Evolutionary conservation across 2,888 invertebrate genomes (phyloP).

Genomic region (Parapristionchus giblindavisi): DNA sequence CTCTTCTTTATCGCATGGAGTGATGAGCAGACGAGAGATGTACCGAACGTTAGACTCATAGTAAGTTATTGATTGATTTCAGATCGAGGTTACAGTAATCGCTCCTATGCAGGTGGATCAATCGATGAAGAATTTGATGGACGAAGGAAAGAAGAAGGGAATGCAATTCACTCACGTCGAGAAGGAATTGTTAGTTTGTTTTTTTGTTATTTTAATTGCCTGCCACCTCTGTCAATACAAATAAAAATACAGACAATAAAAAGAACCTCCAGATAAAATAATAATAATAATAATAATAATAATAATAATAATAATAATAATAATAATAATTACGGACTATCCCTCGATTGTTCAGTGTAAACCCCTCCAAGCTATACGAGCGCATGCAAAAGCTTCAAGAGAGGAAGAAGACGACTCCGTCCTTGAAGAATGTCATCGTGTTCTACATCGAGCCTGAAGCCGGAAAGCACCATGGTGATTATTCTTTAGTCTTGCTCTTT

Average conservation of each 20-base stretch:
- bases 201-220: no score
- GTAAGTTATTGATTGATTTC: no score
- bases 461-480: conserved; percentile 21
- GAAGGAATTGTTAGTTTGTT: background rate
- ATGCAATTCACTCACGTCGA: background rate
- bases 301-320: no score
- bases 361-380: conserved; percentile 10
- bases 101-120: background rate
- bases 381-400: background rate
- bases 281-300: no score
- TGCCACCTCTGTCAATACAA: no score
- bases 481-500: no score
- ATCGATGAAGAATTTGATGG: background rate
- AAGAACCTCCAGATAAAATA: no score
- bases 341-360: background rate
- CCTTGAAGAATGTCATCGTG: conserved; percentile 13
- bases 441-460: conserved; percentile 20
- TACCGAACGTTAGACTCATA: no score
- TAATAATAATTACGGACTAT: no score
- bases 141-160: background rate
- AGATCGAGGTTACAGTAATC: no score
- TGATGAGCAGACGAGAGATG: background rate
- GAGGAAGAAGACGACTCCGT: background rate
- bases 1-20: background rate
- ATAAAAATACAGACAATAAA: no score